Base-by-base conservation (phyloP, 2,113 vertebrate species). In the Petroica traversi region DNA sequence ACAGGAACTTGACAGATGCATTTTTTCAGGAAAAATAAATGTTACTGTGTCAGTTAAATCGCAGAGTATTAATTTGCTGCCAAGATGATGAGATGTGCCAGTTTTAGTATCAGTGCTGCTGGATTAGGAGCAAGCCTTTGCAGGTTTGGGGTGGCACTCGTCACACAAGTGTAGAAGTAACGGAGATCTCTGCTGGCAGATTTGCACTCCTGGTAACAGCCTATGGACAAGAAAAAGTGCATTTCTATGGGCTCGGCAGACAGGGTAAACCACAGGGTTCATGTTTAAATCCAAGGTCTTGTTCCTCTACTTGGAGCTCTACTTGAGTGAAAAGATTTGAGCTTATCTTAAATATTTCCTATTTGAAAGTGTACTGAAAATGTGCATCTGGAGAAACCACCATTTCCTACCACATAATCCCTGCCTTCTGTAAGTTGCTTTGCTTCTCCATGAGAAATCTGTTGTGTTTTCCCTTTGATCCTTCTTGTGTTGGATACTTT, bases 41-140 rank as follows among this genome's bases (percentile, higher is more conserved):
- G 55, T 71, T 89, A 43, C 54, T 23, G 16, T 68, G 55, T 82
- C 86, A 84, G 76, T 88, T 92, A 84, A 93, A 89, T n/a, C 82
- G 79, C 55, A 82, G 88, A 48, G 46, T 68, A 19, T 75, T 88
- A 74, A 83, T 90, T 92, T 82, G 46, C 62, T 84, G 55, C 52
- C 43, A 31, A 66, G 86, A 48, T 41, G 62, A 28, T 85, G 72
- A 10, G 85, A 86, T n/a, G 54, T 81, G 29, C 43, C 41, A 22
- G 11, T 72, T 91, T 77, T 76, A 29, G 59, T 54, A 36, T 40
- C 2, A 4, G 64, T 71, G 88, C 46, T 54, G 58, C 81, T 85
- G 69, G 67, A 38, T 62, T 36, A 8, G 15, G 57, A 23, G 54
- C 19, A 34, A 61, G 69, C 54, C 40, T 64, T 48, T 28, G 58